phyloP scores from a whole-genome alignment of 1,140 invertebrate species.

The Araneus ventricosus region DNA sequence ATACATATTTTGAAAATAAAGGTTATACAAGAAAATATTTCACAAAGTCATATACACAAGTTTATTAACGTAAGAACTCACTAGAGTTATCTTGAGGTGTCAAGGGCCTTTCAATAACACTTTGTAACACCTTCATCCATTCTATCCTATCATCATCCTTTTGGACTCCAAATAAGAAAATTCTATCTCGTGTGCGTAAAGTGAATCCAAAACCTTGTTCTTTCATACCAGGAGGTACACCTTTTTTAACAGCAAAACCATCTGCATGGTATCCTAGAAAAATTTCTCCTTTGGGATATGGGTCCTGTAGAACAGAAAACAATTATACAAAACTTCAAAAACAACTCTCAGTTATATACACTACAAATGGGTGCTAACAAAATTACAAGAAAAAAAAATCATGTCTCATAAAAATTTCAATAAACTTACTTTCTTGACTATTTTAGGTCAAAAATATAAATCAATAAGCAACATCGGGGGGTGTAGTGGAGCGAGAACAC shows the following conservation, averaged over 20 bases:
- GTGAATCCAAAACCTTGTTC: constrained; percentile 89
- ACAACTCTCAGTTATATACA: neutral
- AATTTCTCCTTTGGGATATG: constrained; percentile 94
- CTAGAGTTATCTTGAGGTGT: constrained; percentile 89
- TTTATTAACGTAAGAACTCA: constrained; percentile 81
- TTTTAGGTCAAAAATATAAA: too few relatives aligned
- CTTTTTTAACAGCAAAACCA: constrained; percentile 85
- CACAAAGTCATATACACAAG: too few relatives aligned
- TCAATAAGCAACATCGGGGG: too few relatives aligned
- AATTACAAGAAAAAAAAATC: too few relatives aligned
- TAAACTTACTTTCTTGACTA: too few relatives aligned
- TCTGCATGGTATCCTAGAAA: constrained; percentile 89
- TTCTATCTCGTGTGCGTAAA: constrained; percentile 90
- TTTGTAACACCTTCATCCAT: constrained; percentile 89
- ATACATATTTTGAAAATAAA: too few relatives aligned
- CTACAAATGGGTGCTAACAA: neutral
- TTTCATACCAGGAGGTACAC: constrained; percentile 84
- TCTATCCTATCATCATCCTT: constrained; percentile 87
- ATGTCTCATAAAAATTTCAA: too few relatives aligned
- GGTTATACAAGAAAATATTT: too few relatives aligned
- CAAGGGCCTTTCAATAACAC: constrained; percentile 87
- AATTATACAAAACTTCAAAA: neutral
- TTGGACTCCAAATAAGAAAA: constrained; percentile 90
- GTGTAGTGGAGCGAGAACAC: too few relatives aligned
- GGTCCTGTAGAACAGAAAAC: constrained; percentile 82